These are phyloP conservation scores for Limnodromus scolopaceus DNA, from an alignment of 2,797 vertebrate genomes.

Conservation along the genomic window DNA sequence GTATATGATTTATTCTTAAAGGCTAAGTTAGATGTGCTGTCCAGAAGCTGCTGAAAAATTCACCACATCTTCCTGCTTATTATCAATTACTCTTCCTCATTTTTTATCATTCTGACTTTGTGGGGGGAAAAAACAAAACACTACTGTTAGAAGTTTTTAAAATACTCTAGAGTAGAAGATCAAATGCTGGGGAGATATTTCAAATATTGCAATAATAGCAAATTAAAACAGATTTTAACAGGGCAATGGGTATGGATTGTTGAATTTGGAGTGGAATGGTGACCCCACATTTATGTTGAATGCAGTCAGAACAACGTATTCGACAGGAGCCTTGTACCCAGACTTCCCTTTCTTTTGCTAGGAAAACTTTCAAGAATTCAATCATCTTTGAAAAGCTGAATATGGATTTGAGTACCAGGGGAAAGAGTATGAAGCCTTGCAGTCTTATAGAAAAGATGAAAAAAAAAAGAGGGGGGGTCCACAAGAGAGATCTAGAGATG, in stretches of 20 bases:
- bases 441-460: background rate
- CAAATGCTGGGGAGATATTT: background rate
- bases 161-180: background rate
- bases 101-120: background rate
- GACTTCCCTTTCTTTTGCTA: background rate
- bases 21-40: background rate
- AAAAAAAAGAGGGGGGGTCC: background rate
- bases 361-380: background rate
- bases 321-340: background rate
- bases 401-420: background rate
- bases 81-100: background rate
- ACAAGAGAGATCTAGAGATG: background rate
- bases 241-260: background rate
- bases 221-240: background rate
- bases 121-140: background rate
- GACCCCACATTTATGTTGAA: background rate
- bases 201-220: background rate
- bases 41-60: background rate
- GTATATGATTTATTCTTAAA: background rate
- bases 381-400: background rate
- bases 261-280: background rate
- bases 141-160: background rate
- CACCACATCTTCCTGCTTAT: rapidly evolving
- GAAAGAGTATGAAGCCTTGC: background rate
- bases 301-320: background rate